Evolutionary conservation across 2,113 vertebrate species (phyloP).

Genomic region (Aptenodytes patagonicus): DNA sequence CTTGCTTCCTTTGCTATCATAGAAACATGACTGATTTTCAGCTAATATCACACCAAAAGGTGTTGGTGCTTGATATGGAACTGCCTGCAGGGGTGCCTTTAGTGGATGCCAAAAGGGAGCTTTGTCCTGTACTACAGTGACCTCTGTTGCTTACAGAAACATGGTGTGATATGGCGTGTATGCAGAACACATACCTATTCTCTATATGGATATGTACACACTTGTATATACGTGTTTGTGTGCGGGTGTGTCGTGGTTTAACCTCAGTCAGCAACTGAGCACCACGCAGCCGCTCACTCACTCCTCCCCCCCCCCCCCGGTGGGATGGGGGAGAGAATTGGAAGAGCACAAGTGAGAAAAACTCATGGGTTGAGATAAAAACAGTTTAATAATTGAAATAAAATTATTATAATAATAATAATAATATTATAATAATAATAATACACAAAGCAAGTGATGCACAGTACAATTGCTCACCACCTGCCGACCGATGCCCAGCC

Average conservation of each 20-base stretch:
- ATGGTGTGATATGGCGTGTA: accelerated
- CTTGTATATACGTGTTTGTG: background rate
- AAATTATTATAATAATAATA: too few species aligned
- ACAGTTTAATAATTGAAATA: too few species aligned
- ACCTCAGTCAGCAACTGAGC: too few species aligned
- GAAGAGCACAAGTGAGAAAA: too few species aligned
- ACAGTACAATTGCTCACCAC: too few species aligned
- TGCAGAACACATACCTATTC: background rate
- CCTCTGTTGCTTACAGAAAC: background rate
- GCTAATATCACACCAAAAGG: background rate
- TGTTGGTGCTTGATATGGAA: background rate
- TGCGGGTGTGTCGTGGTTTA: background rate
- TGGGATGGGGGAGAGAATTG: too few species aligned
- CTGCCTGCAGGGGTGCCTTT: background rate
- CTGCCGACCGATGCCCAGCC: too few species aligned
- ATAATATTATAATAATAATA: too few species aligned
- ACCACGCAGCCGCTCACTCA: too few species aligned
- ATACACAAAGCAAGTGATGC: too few species aligned
- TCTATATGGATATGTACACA: background rate
- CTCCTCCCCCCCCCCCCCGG: too few species aligned
- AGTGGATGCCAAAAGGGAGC: background rate
- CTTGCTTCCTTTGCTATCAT: background rate
- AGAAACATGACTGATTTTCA: background rate
- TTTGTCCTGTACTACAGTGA: background rate
- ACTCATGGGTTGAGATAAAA: too few species aligned